These are phyloP conservation scores for Eupithecia vulgata DNA, from an alignment of 2,888 invertebrate genomes.

Conservation along the genomic window DNA sequence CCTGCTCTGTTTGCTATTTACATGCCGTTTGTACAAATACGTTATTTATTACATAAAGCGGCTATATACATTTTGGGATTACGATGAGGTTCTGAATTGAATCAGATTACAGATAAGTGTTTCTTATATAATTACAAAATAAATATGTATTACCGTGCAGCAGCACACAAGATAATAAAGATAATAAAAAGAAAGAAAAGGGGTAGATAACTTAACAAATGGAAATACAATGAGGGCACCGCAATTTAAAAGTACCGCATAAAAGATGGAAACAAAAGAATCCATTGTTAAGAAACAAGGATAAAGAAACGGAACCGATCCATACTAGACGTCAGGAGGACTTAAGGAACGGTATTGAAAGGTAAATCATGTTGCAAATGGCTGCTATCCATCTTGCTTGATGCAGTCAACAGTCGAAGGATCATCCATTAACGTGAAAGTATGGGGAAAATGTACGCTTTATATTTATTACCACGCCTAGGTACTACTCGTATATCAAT, in stretches of 20 bases:
- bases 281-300: conserved; percentile 21
- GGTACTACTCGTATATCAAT: conserved; percentile 13
- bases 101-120: background rate
- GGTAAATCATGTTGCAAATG: conserved; percentile 56
- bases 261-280: conserved; percentile 28
- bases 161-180: background rate
- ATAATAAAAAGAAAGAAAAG: background rate
- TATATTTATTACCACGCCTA: conserved; percentile 46
- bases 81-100: background rate
- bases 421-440: conserved; percentile 58
- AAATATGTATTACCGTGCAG: background rate
- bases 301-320: conserved; percentile 29
- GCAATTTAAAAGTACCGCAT: conserved; percentile 9
- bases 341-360: conserved; percentile 43
- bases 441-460: conserved; percentile 51
- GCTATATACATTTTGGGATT: background rate
- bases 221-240: background rate
- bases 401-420: conserved; percentile 56
- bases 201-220: background rate
- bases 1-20: conserved; percentile 34
- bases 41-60: background rate
- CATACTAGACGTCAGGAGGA: conserved; percentile 34
- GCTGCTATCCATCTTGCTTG: conserved; percentile 61
- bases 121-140: background rate
- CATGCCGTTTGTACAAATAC: conserved; percentile 25